These are phyloP conservation scores for Platerodrilus igneus DNA, from an alignment of 2,888 invertebrate species.

Conservation along the genomic window DNA sequence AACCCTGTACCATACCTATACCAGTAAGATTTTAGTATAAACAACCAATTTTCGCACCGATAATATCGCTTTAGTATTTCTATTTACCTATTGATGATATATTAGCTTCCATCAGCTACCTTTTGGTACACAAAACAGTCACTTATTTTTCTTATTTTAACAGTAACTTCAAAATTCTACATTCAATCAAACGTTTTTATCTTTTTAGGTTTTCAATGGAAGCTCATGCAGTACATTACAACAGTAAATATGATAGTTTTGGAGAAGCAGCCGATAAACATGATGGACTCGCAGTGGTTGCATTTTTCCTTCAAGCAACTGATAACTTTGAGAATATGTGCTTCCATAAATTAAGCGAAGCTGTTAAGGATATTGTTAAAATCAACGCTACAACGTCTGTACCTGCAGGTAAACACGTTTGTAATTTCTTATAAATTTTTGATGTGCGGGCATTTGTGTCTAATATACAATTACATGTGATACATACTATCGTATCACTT, in stretches of 20 bases:
- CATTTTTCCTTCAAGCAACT: constrained; percentile 56
- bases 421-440: not conserved
- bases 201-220: constrained; percentile 64
- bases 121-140: too few relatives aligned
- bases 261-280: constrained; percentile 62
- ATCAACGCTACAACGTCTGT: constrained; percentile 41
- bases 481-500: too few relatives aligned
- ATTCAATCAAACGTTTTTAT: too few relatives aligned
- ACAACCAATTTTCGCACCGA: too few relatives aligned
- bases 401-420: constrained; percentile 39
- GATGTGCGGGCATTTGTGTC: not conserved
- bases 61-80: too few relatives aligned
- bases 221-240: constrained; percentile 75
- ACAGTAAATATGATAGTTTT: constrained; percentile 62
- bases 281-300: constrained; percentile 67
- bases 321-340: constrained; percentile 45
- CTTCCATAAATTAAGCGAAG: constrained; percentile 43
- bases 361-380: constrained; percentile 43
- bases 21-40: too few relatives aligned
- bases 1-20: too few relatives aligned
- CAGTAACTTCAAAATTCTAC: too few relatives aligned
- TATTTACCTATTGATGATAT: too few relatives aligned
- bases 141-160: too few relatives aligned
- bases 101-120: too few relatives aligned
- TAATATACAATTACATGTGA: too few relatives aligned